Base-by-base conservation (phyloP, 2,113 vertebrate genomes). In the Delphinapterus leucas region DNA sequence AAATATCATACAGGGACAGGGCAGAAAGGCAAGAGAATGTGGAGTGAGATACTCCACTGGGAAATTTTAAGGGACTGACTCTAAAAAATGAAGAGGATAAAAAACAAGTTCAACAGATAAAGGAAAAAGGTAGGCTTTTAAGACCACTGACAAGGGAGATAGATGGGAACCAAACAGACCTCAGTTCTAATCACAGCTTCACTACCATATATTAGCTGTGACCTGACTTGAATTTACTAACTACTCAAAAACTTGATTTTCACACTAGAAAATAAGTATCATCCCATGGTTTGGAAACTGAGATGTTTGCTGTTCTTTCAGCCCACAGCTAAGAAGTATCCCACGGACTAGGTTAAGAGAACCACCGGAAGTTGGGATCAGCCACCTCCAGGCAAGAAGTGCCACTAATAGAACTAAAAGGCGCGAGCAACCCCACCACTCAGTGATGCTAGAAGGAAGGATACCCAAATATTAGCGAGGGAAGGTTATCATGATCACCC, bases 1-100 rank as follows among this genome's bases (percentile, higher is more conserved):
- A 80, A 85, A 53, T 83, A 49, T 31, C n/a, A 67, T 13, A 53
- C 36, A 13, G 84, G 21, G 41, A n/a, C 7, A 15, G 4, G n/a
- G 33, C 6, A 85, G 28, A 94, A 82, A 61, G 11, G 11, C 28
- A 61, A 90, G 18, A 79, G 28, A 84, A 82, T 31, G 6, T 21
- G 26, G 44, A 74, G 3, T 33, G 15, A 26, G 17, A 13, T 26
- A 8, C 0, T 36, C 25, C 63, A 79, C 0, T 47, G 31, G 36
- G 5, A 88, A 79, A 25, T 63, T 67, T 38, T 49, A 88, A 82
- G 6, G 3, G 8, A 55, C 2, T 80, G 49, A 63, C 18, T 20
- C 55, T 17, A 33, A 60, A 60, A 79, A 31, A 38, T 31, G 4
- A 90, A 94, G 21, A 77, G 8, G 6, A 11, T 60, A n/a, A 93